These are phyloP conservation scores for Seriola aureovittata DNA, from an alignment of 2,113 vertebrate genomes.

Conservation along the genomic window DNA sequence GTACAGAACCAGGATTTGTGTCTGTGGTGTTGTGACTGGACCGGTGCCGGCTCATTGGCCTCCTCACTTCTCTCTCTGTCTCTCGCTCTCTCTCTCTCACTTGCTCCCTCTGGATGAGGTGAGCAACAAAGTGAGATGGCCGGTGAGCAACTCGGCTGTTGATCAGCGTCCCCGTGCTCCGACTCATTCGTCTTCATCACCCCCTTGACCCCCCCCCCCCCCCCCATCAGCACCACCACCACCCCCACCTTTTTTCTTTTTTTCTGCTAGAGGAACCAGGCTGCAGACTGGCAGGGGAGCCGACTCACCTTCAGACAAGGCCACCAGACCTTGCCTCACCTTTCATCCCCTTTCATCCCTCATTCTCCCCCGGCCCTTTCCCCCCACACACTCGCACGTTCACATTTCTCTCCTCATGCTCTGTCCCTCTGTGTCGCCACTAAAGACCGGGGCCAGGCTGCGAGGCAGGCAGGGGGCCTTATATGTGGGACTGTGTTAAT, in stretches of 20 bases:
- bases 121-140: slow-evolving; percentile 58
- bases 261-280: slow-evolving; percentile 68
- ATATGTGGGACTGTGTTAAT: slow-evolving; percentile 80
- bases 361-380: slow-evolving; percentile 32
- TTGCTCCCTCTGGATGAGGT: slow-evolving; percentile 52
- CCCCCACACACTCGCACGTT: slow-evolving; percentile 1
- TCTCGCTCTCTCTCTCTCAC: slow-evolving; percentile 20
- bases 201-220: no score
- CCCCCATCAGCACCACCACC: neutral
- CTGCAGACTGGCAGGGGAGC: slow-evolving; percentile 60
- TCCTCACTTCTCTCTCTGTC: slow-evolving; percentile 42
- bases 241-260: slow-evolving; percentile 7
- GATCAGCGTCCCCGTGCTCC: slow-evolving; percentile 60
- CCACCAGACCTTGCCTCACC: slow-evolving; percentile 65
- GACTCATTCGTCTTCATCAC: slow-evolving; percentile 70
- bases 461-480: slow-evolving; percentile 63
- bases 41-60: slow-evolving; percentile 78
- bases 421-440: slow-evolving; percentile 41
- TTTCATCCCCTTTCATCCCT: slow-evolving; percentile 57
- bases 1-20: slow-evolving; percentile 81
- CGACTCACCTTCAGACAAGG: slow-evolving; percentile 84
- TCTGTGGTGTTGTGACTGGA: slow-evolving; percentile 78
- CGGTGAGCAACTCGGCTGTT: slow-evolving; percentile 57
- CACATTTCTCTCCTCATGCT: slow-evolving; percentile 20
- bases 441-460: slow-evolving; percentile 56